A percentile compares a stretch with the other conserved stretches of the same genome.
Evolutionary conservation across 2,113 vertebrate species (phyloP).

Genomic region (Crocuta crocuta): DNA sequence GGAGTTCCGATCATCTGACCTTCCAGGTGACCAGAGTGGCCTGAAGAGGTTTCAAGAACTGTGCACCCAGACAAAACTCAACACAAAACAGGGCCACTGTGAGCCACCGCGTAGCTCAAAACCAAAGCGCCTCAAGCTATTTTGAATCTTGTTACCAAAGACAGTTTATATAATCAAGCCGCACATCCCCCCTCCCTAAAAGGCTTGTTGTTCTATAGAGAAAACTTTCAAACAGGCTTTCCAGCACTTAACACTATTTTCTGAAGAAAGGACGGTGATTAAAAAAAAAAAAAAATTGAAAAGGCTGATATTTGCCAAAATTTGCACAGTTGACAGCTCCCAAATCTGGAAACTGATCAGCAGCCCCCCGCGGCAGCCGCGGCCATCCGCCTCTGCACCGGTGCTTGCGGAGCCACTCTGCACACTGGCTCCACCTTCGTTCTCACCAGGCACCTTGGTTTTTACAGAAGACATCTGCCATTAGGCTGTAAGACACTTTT

Average conservation of each 20-base stretch:
- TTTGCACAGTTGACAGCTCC: background rate
- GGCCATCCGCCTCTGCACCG: background rate
- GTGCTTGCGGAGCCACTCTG: background rate
- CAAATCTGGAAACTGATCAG: background rate
- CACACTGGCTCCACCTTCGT: background rate
- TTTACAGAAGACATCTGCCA: background rate
- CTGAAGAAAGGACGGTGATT: background rate
- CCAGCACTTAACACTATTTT: background rate
- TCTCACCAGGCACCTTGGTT: background rate
- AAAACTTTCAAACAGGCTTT: background rate
- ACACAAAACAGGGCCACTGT: background rate
- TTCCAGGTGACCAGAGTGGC: background rate
- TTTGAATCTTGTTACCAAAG: background rate
- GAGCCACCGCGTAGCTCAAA: background rate
- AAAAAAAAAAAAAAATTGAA: background rate
- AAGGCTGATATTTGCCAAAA: background rate
- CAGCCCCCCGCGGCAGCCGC: background rate
- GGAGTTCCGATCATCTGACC: background rate
- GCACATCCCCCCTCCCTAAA: background rate
- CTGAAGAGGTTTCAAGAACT: background rate
- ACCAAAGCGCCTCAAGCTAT: background rate
- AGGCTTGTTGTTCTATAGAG: background rate
- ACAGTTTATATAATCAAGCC: background rate
- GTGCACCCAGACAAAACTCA: background rate
- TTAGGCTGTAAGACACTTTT: conserved; percentile 48